phyloP scores from a whole-genome alignment of 2,113 vertebrate genomes.

The Narcine bancroftii region DNA sequence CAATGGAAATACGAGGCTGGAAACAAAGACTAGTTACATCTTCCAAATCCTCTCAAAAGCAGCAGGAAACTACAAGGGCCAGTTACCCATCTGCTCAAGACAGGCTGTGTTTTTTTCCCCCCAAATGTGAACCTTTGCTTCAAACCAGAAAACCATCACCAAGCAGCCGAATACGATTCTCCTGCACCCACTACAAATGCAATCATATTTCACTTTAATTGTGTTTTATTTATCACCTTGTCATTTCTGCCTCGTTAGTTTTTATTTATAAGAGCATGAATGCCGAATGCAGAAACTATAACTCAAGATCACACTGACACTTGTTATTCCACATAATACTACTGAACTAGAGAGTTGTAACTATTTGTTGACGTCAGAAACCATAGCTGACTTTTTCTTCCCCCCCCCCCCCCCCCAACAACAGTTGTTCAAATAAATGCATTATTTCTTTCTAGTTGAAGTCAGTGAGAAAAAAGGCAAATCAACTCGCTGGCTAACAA shows the following conservation, averaged over 20 bases:
- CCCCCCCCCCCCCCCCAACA: too few relatives aligned
- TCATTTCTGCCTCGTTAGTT: conserved; percentile 35
- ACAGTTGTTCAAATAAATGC: not conserved
- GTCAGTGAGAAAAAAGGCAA: not conserved
- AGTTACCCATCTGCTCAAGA: not conserved
- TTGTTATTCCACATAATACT: not conserved
- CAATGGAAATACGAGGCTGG: too few relatives aligned
- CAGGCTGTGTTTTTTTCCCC: not conserved
- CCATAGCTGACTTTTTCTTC: not conserved
- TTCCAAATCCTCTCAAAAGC: not conserved
- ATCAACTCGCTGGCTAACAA: not conserved
- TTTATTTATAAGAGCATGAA: conserved; percentile 2
- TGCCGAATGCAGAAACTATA: conserved; percentile 29
- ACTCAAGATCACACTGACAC: conserved; percentile 5
- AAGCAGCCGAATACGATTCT: conserved; percentile 2
- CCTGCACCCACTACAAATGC: not conserved
- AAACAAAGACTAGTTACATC: not conserved
- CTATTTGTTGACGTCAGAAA: not conserved
- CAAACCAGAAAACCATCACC: conserved; percentile 4
- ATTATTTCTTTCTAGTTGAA: not conserved
- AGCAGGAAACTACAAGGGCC: not conserved
- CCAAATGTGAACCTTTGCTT: not conserved
- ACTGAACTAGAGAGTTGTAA: not conserved
- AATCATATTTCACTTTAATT: conserved; percentile 36
- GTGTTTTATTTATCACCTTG: conserved; percentile 33